Base-by-base conservation (phyloP, 1,140 invertebrate species). In the Chymomyza costata region DNA sequence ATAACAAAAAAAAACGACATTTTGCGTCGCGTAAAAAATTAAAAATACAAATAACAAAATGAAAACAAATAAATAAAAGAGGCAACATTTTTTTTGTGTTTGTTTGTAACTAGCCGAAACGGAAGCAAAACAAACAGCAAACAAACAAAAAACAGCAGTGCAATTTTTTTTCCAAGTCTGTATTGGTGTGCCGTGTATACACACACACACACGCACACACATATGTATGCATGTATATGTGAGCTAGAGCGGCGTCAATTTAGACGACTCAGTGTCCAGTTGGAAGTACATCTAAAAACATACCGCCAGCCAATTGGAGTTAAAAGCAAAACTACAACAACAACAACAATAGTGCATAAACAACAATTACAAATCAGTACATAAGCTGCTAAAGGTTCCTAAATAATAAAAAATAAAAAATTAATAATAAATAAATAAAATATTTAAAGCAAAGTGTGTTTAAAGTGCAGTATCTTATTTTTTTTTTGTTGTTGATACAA, bases 21-120 rank as follows among this genome's bases (percentile, higher is more conserved):
- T 63, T 59, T 48, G 47, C 65, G 59, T 65, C 66, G 66, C 65
- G 65, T 43, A 57, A 51, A 50, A 60, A 41, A 44, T n/a, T n/a
- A n/a, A n/a, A n/a, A n/a, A n/a, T n/a, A 25, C 3, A 25, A 5
- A 25, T 25, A 25, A 25, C 21, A 8, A 25, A 5, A 25, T 8
- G 21, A 3, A 25, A 5, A n/a, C 32, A n/a, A 8, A 34, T 34
- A 34, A 44, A 38, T 8, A 40, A 14, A 13, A 31, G 14, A 34
- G 19, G 17, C 6, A 45, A 21, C 15, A 2, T 47, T 31, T 39
- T 50, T 31, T 30, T 32, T 46, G 34, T 17, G 34, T 46, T 46
- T 46, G 28, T 25, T 15, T 15, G 28, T 13, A 19, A 15, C 35
- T n/a, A 6, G 13, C 51, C 31, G 34, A 53, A 10, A 37, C 43